These are phyloP conservation scores for Smutsia temminckii DNA, from an alignment of 2,797 vertebrate genomes.

Conservation along the genomic window DNA sequence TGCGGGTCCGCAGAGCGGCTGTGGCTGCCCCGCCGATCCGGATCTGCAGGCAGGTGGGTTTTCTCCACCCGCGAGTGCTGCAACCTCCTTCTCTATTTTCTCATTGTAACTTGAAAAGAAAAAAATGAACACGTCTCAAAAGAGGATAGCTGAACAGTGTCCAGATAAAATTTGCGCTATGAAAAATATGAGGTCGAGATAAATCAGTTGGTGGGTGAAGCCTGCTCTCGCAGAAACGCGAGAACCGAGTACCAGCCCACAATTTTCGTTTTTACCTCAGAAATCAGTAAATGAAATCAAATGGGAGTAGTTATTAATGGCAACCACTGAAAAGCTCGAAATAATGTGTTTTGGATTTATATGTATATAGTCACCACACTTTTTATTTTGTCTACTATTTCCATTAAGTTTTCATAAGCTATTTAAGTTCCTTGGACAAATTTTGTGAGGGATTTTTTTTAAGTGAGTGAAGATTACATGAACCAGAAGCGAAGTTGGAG, in stretches of 20 bases:
- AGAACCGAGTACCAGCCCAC: slow-evolving; percentile 51
- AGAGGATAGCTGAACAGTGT: not conserved
- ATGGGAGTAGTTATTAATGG: slow-evolving; percentile 38
- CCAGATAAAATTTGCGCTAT: slow-evolving; percentile 29
- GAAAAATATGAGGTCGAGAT: slow-evolving; percentile 36
- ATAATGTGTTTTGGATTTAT: slow-evolving; percentile 60
- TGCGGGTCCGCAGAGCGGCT: not conserved
- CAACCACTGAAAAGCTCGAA: slow-evolving; percentile 52
- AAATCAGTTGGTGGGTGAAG: slow-evolving; percentile 14
- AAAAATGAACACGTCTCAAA: slow-evolving; percentile 5
- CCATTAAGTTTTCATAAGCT: slow-evolving; percentile 62
- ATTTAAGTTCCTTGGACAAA: slow-evolving; percentile 61
- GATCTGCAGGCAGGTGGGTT: not conserved
- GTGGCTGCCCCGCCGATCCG: not conserved
- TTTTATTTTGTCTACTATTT: slow-evolving; percentile 62
- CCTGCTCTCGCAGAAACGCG: slow-evolving; percentile 39
- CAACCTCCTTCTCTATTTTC: slow-evolving; percentile 40
- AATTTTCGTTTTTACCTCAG: slow-evolving; percentile 71
- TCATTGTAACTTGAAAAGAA: slow-evolving; percentile 36
- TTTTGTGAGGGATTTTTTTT: slow-evolving; percentile 36
- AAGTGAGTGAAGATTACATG: slow-evolving; percentile 65
- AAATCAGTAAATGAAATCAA: slow-evolving; percentile 62
- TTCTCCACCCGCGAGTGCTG: not conserved
- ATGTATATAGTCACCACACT: not conserved
- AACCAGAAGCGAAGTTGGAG: slow-evolving; percentile 66